These are phyloP conservation scores for Paramormyrops hopkinsi DNA, from an alignment of 2,797 vertebrate genomes.

Conservation along the genomic window DNA sequence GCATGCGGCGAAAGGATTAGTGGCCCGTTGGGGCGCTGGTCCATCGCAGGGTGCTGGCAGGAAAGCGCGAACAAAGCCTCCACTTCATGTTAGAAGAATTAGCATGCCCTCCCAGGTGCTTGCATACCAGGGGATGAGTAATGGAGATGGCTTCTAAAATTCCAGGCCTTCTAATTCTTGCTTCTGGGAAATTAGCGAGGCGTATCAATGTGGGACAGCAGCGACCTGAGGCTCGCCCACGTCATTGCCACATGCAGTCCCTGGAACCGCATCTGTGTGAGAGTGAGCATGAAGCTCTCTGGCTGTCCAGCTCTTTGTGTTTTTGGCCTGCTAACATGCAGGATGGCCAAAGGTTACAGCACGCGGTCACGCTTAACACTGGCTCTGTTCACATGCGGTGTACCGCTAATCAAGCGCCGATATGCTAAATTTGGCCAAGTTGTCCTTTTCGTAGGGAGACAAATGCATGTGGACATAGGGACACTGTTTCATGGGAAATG, in stretches of 20 bases:
- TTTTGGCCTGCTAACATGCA: neutral
- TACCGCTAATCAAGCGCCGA: neutral
- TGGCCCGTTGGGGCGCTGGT: neutral
- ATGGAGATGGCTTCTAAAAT: conserved; percentile 8
- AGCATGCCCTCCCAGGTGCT: neutral
- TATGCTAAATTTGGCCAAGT: neutral
- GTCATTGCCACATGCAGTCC: neutral
- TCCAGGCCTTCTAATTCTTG: neutral
- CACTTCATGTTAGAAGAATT: neutral
- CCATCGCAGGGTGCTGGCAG: neutral
- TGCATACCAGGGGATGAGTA: neutral
- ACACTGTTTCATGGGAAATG: neutral
- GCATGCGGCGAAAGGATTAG: neutral
- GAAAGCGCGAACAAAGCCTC: neutral
- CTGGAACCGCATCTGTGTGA: neutral
- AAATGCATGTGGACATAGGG: neutral
- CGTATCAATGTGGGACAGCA: conserved; percentile 1
- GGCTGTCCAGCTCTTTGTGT: neutral
- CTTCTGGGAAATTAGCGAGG: neutral
- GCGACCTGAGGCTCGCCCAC: neutral
- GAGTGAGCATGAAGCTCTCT: neutral
- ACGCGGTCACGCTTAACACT: neutral
- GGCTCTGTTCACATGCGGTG: neutral
- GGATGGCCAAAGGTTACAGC: neutral
- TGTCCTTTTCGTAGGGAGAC: neutral